Evolutionary conservation across 2,113 vertebrate species (phyloP).

Genomic region (Bos javanicus): DNA sequence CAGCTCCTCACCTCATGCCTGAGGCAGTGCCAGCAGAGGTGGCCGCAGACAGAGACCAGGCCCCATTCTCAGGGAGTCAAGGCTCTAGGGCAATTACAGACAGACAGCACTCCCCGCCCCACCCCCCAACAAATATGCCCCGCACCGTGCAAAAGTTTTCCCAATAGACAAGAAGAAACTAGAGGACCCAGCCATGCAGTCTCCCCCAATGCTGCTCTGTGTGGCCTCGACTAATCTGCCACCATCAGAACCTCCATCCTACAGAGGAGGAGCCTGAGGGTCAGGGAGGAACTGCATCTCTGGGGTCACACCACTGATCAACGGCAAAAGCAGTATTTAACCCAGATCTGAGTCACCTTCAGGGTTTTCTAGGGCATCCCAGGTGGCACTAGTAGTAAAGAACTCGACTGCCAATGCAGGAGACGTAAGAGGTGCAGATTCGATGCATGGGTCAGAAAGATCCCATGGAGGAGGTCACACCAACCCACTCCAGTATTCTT

Average conservation of each 20-base stretch:
- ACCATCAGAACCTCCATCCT: fast-evolving
- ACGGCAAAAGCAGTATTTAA: background rate
- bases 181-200: background rate
- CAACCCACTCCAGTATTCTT: background rate
- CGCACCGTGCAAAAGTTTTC: fast-evolving
- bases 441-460: background rate
- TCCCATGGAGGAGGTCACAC: background rate
- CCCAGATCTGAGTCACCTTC: background rate
- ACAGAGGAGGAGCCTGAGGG: background rate
- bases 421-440: background rate
- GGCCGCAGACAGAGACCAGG: background rate
- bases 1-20: background rate
- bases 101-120: fast-evolving
- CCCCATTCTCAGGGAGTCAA: fast-evolving
- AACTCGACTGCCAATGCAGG: background rate
- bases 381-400: background rate
- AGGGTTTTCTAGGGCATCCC: background rate
- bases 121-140: fast-evolving
- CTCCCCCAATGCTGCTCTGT: fast-evolving
- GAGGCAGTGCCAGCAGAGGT: background rate
- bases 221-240: background rate
- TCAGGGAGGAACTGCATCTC: background rate
- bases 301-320: fast-evolving
- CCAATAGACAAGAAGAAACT: background rate
- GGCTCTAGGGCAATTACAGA: fast-evolving